Conservation (phyloP, 2,113 vertebrate species). For the Tachycineta bicolor region DNA sequence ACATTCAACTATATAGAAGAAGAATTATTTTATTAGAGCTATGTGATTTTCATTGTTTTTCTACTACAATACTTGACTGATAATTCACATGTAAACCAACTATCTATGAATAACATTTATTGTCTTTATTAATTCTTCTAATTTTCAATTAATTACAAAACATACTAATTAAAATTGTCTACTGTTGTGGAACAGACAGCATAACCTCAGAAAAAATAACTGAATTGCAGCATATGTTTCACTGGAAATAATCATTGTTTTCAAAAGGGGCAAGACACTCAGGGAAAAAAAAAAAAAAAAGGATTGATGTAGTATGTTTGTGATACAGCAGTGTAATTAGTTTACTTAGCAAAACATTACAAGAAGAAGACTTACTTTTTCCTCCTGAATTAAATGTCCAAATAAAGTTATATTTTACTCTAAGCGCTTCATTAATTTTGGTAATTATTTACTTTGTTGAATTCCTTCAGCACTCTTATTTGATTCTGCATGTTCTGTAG, state of each 20-base stretch:
- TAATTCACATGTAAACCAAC: background rate
- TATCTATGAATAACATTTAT: background rate
- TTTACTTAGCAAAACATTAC: conserved; percentile 32
- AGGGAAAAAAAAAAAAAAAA: conserved; percentile 34
- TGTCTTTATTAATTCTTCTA: background rate
- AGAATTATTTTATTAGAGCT: background rate
- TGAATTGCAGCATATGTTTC: conserved; percentile 14
- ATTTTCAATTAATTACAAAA: background rate
- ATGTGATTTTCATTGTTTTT: background rate
- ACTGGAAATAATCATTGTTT: conserved; percentile 32
- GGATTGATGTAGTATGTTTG: conserved; percentile 50
- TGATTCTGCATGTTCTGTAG: background rate
- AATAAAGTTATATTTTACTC: background rate
- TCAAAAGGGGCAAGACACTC: conserved; percentile 24
- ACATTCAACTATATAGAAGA: background rate
- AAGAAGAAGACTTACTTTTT: conserved; percentile 20
- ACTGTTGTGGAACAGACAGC: conserved; percentile 36
- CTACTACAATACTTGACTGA: background rate
- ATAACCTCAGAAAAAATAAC: conserved; percentile 69
- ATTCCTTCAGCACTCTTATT: conserved; percentile 5
- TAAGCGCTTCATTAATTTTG: conserved; percentile 22
- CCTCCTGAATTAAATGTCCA: background rate
- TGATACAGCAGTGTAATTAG: conserved; percentile 29
- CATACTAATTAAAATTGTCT: conserved; percentile 61
- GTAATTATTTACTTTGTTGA: conserved; percentile 21